Evolutionary conservation across 2,113 vertebrate species (phyloP).

Genomic region (Tetraodon nigroviridis): DNA sequence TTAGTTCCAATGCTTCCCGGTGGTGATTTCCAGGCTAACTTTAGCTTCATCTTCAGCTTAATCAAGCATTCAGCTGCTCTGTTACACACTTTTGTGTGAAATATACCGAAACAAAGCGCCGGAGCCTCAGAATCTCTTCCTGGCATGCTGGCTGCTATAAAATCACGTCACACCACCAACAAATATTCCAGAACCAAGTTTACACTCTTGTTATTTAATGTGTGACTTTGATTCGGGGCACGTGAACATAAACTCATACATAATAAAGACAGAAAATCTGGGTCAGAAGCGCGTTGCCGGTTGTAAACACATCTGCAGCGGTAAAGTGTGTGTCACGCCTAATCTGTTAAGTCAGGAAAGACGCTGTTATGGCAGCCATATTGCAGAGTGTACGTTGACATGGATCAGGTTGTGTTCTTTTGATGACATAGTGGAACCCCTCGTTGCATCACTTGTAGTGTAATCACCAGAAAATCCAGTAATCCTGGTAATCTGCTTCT

Average conservation of each 20-base stretch:
- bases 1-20: conserved; percentile 12
- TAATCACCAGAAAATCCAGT: conserved; percentile 41
- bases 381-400: conserved; percentile 21
- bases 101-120: conserved; percentile 11
- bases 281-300: conserved; percentile 46
- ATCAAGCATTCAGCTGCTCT: conserved; percentile 23
- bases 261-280: conserved; percentile 39
- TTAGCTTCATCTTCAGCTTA: conserved; percentile 20
- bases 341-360: conserved; percentile 39
- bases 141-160: conserved; percentile 7
- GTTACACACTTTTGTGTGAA: conserved; percentile 12
- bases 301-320: conserved; percentile 52
- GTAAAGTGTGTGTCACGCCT: conserved; percentile 15
- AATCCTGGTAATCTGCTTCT: conserved; percentile 56
- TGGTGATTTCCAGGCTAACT: conserved; percentile 27
- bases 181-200: background rate
- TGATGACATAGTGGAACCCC: conserved; percentile 28
- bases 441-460: conserved; percentile 33
- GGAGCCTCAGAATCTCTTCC: conserved; percentile 19
- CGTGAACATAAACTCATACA: conserved; percentile 23
- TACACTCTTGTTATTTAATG: background rate
- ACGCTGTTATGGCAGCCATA: conserved; percentile 20
- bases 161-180: too few species aligned
- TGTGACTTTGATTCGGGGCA: background rate
- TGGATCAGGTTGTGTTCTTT: conserved; percentile 13